phyloP scores from a whole-genome alignment of 1,140 invertebrate species.

The Bombus superbus region DNA sequence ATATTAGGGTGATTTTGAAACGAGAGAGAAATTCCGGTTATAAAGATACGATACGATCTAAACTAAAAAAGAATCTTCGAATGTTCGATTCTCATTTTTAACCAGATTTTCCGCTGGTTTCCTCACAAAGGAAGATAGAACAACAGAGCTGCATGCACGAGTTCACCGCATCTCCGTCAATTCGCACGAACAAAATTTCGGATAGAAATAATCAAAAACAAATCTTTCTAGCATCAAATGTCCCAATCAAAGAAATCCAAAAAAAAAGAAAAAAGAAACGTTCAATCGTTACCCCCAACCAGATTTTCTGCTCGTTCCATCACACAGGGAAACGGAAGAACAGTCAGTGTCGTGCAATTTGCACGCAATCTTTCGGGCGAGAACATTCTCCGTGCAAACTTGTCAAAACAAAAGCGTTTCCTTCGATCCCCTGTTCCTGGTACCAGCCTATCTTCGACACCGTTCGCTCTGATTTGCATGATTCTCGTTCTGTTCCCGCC shows the following conservation, averaged over 20 bases:
- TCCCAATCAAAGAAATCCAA: background rate
- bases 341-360: background rate
- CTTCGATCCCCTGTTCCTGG: background rate
- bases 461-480: constrained; percentile 48
- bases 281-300: too few species aligned
- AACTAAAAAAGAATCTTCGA: too few species aligned
- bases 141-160: too few species aligned
- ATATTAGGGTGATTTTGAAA: too few species aligned
- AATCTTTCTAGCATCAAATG: background rate
- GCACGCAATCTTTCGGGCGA: background rate
- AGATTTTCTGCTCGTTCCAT: too few species aligned
- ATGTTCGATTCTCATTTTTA: background rate
- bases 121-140: background rate
- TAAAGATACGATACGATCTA: background rate
- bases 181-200: background rate
- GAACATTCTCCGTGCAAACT: background rate
- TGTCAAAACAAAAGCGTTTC: constrained; percentile 4
- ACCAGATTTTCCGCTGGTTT: background rate
- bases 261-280: background rate
- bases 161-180: too few species aligned
- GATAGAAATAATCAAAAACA: background rate
- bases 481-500: constrained; percentile 44
- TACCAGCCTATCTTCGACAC: background rate
- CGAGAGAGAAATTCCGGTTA: background rate
- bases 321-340: too few species aligned